Evolutionary conservation across 2,888 invertebrate species (phyloP), one percentile per base, ranked within the genome.

Genomic region (Parascotia fuliginaria): DNA sequence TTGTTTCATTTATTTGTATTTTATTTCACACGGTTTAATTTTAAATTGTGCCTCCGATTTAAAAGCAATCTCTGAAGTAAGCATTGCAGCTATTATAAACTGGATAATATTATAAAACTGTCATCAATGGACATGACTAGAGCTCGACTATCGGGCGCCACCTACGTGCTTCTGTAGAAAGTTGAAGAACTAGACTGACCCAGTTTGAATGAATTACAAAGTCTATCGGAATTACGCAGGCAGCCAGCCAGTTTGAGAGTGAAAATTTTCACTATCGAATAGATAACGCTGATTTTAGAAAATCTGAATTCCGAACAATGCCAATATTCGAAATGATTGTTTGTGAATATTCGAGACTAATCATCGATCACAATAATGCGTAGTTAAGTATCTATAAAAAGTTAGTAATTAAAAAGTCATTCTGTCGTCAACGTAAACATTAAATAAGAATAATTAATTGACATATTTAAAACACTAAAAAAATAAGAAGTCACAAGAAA

Each of bases 181-280:
- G 91, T 89, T 87, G 87, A 83, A 79, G 82, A 89, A 89, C 88
- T 89, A 85, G 88, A 86, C 73, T 81, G 79, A 75, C 80, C 83
- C 73, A 79, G 81, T 82, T 85, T 77, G 73, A 76, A 72, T 59
- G 72, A 78, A 83, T 83, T 77, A 79, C 80, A 74, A 77, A 79
- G 77, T 73, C 66, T 43, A 48, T 48, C 28, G 51, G 70, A 73
- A 79, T 75, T 78, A 40, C 46, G 33, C 12, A 33, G 39, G 15
- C 16, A 16, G 74, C 73, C 67, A 73, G 65, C 64, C 61, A 73
- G 62, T 76, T n/a, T n/a, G n/a, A n/a, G n/a, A n/a, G n/a, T n/a
- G n/a, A n/a, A n/a, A n/a, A 67, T 83, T 82, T 81, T 75, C 75
- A 75, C n/a, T n/a, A n/a, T n/a, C n/a, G n/a, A n/a, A n/a, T n/a